A percentile compares a stretch with the other conserved stretches of the same genome.
phyloP scores from a whole-genome alignment of 1,140 invertebrate genomes.

The Macrostomum lignano region DNA sequence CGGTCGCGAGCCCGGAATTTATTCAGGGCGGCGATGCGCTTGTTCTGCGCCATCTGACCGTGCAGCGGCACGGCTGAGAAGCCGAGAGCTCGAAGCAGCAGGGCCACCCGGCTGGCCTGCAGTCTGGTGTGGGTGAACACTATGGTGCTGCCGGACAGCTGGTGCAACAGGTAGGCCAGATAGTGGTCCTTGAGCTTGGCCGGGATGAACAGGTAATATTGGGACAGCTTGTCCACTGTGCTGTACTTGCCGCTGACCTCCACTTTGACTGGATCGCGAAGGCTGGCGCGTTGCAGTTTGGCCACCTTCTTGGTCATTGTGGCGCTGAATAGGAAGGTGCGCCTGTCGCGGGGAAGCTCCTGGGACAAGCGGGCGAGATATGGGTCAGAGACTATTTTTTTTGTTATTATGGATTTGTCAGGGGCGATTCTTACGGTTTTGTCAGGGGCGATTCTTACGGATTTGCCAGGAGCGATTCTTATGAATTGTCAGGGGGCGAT shows the following conservation, averaged over 20 bases:
- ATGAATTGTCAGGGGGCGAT: too few relatives aligned
- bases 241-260: slow-evolving; percentile 71
- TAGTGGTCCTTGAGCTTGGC: slow-evolving; percentile 90
- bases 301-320: slow-evolving; percentile 89
- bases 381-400: too few relatives aligned
- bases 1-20: slow-evolving; percentile 41
- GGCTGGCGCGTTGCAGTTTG: slow-evolving; percentile 52
- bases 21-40: slow-evolving; percentile 35
- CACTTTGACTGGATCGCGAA: slow-evolving; percentile 64
- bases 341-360: too few relatives aligned
- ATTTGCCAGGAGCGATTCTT: too few relatives aligned
- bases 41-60: slow-evolving; percentile 45
- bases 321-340: too few relatives aligned
- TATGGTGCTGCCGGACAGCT: slow-evolving; percentile 77
- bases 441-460: too few relatives aligned
- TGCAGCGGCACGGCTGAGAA: slow-evolving; percentile 69
- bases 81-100: slow-evolving; percentile 58
- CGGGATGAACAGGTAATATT: slow-evolving; percentile 82
- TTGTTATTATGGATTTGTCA: neutral
- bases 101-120: slow-evolving; percentile 53
- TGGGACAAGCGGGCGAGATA: too few relatives aligned
- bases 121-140: slow-evolving; percentile 82
- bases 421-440: too few relatives aligned
- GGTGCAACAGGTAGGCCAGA: slow-evolving; percentile 74
- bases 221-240: slow-evolving; percentile 78